A percentile compares a stretch with the other conserved stretches of the same genome.
These are phyloP conservation scores for Crocidura indochinensis DNA, from an alignment of 2,797 vertebrate species.

Conservation along the genomic window DNA sequence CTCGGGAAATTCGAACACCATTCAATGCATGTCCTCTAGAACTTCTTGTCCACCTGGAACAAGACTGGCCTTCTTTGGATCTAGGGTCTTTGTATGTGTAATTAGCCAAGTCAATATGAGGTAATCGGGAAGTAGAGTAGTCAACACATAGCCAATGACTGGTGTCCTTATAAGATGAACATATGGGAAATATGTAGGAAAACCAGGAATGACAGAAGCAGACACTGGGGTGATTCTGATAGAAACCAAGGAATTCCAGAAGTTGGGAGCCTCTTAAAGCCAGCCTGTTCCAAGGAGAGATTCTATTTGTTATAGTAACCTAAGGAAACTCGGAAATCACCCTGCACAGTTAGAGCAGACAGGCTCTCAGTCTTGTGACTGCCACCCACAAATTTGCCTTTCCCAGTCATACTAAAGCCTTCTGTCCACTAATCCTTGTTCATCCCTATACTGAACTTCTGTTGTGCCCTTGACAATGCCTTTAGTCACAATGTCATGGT, in stretches of 20 bases:
- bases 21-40: background rate
- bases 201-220: background rate
- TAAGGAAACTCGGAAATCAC: background rate
- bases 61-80: constrained; percentile 27
- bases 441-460: background rate
- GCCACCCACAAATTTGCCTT: no score
- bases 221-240: background rate
- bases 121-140: no score
- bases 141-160: background rate
- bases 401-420: background rate
- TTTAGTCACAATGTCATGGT: no score
- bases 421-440: background rate
- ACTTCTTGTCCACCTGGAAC: background rate
- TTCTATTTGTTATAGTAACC: background rate
- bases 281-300: background rate
- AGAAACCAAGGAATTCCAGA: background rate
- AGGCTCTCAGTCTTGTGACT: background rate
- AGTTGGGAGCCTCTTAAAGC: background rate
- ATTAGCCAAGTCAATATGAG: background rate
- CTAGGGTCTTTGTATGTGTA: background rate
- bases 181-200: background rate
- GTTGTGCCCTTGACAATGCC: no score
- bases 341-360: background rate
- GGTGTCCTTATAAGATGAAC: background rate
- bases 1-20: no score